Base-by-base conservation (phyloP, 2,888 invertebrate species). In the Rhaphigaster nebulosa region DNA sequence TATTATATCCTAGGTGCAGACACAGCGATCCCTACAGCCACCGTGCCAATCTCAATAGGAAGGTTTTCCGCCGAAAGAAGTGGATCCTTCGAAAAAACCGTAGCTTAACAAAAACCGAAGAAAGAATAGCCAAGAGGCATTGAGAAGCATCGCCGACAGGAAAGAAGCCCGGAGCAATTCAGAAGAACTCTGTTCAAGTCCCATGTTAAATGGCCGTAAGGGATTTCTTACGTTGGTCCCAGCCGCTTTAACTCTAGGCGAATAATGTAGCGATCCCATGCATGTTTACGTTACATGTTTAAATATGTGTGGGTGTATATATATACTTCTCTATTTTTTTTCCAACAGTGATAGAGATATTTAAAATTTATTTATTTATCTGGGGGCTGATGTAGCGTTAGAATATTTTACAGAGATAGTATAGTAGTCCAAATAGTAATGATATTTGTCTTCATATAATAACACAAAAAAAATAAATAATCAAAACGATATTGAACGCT, bases 31-130 rank as follows among this genome's bases (percentile, higher is more conserved):
- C 29, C 8, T 38, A 20, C 23, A 76, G 34, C 20, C 34, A 76
- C 34, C 70, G 34, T 76, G 20, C 34, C 70, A 76, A 34, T 76
- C 70, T 76, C 70, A 38, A 76, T 38, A 76, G 70, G 20, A 76
- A 23, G 70, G 29, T 29, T 76, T 76, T 76, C 70, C 70, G 34
- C 70, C 38, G 38, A 76, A 76, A 76, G 70, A 76, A 76, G 70
- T 76, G 20, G 70, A 76, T 38, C 70, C 38, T 10, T 38, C 70
- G 70, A 38, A 76, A 76, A 65, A 29, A 65, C 1, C 65, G 65
- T 29, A 29, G 70, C 70, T 76, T 76, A 76, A 76, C 70, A 76
- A 76, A 76, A 76, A 76, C 20, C 29, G 70, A 76, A 76, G 70
- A 38, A 76, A 76, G 70, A 76, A 76, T 76, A 76, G 70, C 70